Conservation (phyloP, 2,797 vertebrate genomes). For the Merluccius polli region DNA sequence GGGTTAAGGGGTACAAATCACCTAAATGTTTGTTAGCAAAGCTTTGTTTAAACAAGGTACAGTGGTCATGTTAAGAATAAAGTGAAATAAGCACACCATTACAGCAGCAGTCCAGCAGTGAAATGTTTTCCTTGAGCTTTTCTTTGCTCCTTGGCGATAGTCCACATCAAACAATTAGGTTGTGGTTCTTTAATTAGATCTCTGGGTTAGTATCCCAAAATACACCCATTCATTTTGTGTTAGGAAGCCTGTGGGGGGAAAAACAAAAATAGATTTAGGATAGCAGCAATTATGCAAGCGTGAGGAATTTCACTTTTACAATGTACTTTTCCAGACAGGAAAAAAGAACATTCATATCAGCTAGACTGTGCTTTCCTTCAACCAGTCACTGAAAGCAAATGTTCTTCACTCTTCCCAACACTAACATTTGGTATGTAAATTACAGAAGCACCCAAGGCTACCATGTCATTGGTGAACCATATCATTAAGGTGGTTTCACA, state of each 20-base stretch:
- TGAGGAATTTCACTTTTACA: not conserved
- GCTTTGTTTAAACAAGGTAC: not conserved
- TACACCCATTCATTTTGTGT: not conserved
- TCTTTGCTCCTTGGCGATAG: not conserved
- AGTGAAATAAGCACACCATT: not conserved
- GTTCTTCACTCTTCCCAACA: not conserved
- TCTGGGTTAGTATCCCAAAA: not conserved
- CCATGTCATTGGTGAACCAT: conserved; percentile 1
- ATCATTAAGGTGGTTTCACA: conserved; percentile 26
- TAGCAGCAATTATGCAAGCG: not conserved
- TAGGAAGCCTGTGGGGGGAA: not conserved
- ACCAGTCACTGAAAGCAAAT: not conserved
- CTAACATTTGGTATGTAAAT: not conserved
- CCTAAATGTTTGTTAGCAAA: not conserved
- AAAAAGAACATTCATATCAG: not conserved
- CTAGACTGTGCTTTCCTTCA: not conserved
- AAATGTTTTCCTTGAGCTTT: not conserved
- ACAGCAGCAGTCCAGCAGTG: not conserved
- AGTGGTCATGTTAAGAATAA: not conserved
- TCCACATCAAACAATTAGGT: not conserved
- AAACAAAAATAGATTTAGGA: not conserved
- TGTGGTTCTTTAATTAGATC: not conserved
- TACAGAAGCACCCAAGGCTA: not conserved
- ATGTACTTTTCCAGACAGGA: not conserved
- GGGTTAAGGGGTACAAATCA: not conserved